Conservation (phyloP, 2,888 invertebrate species). For the Caenorhabditis sp. region DNA sequence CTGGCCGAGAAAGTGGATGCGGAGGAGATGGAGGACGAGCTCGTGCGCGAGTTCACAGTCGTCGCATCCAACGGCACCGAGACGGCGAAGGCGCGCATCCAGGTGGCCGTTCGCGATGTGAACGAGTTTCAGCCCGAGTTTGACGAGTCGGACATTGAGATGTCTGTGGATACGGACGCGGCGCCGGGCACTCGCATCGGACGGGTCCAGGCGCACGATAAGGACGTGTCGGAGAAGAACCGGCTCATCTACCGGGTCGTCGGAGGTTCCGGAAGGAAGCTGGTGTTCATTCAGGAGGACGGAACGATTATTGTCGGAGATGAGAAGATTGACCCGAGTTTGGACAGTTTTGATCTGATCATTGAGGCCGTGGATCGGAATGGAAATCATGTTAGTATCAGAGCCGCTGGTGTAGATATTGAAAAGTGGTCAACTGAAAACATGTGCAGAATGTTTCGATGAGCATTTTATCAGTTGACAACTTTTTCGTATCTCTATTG, state of each 20-base stretch:
- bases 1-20: conserved; percentile 59
- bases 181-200: conserved; percentile 65
- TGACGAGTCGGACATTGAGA: conserved; percentile 48
- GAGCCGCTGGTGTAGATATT: too few relatives aligned
- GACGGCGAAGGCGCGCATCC: conserved; percentile 59
- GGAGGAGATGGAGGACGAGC: conserved; percentile 46
- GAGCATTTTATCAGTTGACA: too few relatives aligned
- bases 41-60: conserved; percentile 40
- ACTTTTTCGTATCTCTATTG: too few relatives aligned
- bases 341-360: conserved; percentile 62
- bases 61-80: conserved; percentile 29
- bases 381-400: conserved; percentile 61
- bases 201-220: conserved; percentile 67
- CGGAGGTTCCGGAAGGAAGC: conserved; percentile 63
- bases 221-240: conserved; percentile 63
- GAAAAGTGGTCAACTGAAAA: too few relatives aligned
- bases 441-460: too few relatives aligned
- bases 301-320: conserved; percentile 67
- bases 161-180: conserved; percentile 30
- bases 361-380: conserved; percentile 61
- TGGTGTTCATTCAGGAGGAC: conserved; percentile 70
- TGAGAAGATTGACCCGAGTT: conserved; percentile 24
- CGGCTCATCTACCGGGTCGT: conserved; percentile 62
- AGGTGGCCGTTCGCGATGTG: conserved; percentile 73
- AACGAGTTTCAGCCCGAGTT: conserved; percentile 75